Conservation (phyloP, 1,140 invertebrate genomes). For the Thrips palmi region DNA sequence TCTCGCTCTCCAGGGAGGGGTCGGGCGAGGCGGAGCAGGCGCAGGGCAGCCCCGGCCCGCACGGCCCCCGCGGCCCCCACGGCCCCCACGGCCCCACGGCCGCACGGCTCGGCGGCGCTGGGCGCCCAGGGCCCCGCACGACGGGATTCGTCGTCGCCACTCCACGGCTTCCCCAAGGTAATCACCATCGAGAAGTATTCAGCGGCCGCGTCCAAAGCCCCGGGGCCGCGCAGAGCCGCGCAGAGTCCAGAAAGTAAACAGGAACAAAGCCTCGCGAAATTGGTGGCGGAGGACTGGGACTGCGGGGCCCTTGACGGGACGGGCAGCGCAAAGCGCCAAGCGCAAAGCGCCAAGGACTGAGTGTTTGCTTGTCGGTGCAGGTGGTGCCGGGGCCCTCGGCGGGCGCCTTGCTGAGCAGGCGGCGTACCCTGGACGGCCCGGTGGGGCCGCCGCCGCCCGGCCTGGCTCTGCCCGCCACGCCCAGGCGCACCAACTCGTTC, state of each 20-base stretch:
- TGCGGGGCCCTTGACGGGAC: no score
- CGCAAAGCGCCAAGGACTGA: no score
- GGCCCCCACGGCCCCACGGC: constrained; percentile 16
- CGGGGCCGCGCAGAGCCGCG: constrained; percentile 9
- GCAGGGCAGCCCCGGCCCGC: constrained; percentile 21
- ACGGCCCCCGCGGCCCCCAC: constrained; percentile 20
- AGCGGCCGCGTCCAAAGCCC: background rate
- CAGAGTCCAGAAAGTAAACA: no score
- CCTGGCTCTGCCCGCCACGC: constrained; percentile 23
- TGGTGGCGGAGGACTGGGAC: no score
- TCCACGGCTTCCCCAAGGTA: constrained; percentile 33
- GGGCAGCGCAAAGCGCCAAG: no score
- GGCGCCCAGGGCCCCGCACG: constrained; percentile 13
- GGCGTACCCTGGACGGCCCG: constrained; percentile 21
- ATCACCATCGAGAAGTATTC: no score
- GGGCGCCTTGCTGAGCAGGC: constrained; percentile 28
- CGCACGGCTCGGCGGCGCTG: constrained; percentile 11
- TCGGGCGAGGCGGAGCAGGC: constrained; percentile 26
- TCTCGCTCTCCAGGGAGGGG: constrained; percentile 46
- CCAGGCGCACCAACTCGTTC: constrained; percentile 17
- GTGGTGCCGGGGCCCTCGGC: constrained; percentile 35
- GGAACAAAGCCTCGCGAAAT: no score
- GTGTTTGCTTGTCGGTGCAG: no score
- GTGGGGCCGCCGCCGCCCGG: constrained; percentile 25
- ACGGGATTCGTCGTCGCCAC: constrained; percentile 20